Evolutionary conservation across 1,140 invertebrate species (phyloP).

Genomic region (Neodiprion virginianus): DNA sequence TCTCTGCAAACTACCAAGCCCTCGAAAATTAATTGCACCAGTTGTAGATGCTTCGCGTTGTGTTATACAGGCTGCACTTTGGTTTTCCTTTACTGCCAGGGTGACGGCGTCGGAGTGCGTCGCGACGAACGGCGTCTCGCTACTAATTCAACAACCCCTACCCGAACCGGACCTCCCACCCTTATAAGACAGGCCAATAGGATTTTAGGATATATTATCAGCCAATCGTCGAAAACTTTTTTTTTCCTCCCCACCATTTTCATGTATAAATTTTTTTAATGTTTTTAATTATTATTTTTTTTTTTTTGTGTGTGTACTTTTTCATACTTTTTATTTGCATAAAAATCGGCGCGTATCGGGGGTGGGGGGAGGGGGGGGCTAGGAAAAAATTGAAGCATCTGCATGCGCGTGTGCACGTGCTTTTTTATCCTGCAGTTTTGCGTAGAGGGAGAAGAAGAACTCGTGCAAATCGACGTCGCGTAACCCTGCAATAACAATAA

Average conservation of each 20-base stretch:
- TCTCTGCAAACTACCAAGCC: too few species aligned
- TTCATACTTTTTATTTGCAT: not conserved
- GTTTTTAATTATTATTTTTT: not conserved
- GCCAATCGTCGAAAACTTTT: not conserved
- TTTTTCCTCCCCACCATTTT: not conserved
- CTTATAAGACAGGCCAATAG: constrained; percentile 29
- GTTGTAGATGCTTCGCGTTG: too few species aligned
- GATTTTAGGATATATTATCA: constrained; percentile 14
- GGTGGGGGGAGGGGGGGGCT: constrained; percentile 20
- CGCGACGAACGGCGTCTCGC: constrained; percentile 34
- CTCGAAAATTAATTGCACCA: too few species aligned
- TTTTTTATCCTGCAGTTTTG: too few species aligned
- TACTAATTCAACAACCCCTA: constrained; percentile 54
- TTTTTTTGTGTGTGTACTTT: not conserved
- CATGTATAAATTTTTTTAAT: too few species aligned
- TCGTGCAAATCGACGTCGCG: too few species aligned
- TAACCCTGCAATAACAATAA: too few species aligned
- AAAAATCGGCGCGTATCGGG: not conserved
- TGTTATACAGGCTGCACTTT: not conserved
- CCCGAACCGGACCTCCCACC: constrained; percentile 28
- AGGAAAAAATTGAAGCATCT: constrained; percentile 32
- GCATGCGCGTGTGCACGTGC: constrained; percentile 32
- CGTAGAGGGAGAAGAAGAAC: too few species aligned
- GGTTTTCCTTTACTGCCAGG: constrained; percentile 32
- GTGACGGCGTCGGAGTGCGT: constrained; percentile 44